Percentiles rank a stretch among this genome's conserved stretches.
Evolutionary conservation across 2,888 invertebrate species (phyloP).

Genomic region (Monopis laevigella): DNA sequence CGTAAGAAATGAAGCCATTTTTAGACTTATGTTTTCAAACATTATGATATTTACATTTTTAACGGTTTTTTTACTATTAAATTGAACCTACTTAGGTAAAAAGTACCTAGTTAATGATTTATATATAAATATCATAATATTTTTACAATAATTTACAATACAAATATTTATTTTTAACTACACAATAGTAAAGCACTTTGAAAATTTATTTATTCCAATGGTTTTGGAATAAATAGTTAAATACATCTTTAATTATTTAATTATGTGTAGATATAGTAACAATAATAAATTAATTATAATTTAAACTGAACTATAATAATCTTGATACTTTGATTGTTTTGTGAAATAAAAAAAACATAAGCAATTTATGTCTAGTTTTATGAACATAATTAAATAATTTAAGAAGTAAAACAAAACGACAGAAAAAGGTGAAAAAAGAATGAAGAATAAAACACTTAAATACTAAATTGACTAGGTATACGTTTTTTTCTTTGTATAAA

Average conservation of each 20-base stretch:
- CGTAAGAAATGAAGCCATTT: too few relatives aligned
- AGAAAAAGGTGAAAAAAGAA: neutral
- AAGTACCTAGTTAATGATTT: too few relatives aligned
- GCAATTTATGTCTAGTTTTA: neutral
- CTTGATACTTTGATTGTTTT: neutral
- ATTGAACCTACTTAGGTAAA: too few relatives aligned
- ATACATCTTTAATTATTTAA: too few relatives aligned
- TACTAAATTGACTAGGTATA: slow-evolving; percentile 54
- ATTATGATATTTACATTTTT: too few relatives aligned
- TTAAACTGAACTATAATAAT: neutral
- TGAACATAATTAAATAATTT: neutral
- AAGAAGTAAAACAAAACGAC: neutral
- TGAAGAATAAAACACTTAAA: too few relatives aligned
- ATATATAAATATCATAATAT: slow-evolving; percentile 6
- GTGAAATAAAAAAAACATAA: neutral
- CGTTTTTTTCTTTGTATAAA: slow-evolving; percentile 14
- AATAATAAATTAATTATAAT: neutral
- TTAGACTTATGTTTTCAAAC: too few relatives aligned
- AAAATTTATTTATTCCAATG: slow-evolving; percentile 44
- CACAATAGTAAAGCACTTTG: slow-evolving; percentile 68
- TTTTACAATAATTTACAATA: slow-evolving; percentile 6
- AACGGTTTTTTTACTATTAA: too few relatives aligned
- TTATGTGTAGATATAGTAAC: too few relatives aligned
- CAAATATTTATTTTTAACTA: slow-evolving; percentile 38
- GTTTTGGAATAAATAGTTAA: too few relatives aligned